A percentile compares a stretch with the other conserved stretches of the same genome.
phyloP scores from a whole-genome alignment of 1,140 invertebrate genomes.

The Fopius arisanus region DNA sequence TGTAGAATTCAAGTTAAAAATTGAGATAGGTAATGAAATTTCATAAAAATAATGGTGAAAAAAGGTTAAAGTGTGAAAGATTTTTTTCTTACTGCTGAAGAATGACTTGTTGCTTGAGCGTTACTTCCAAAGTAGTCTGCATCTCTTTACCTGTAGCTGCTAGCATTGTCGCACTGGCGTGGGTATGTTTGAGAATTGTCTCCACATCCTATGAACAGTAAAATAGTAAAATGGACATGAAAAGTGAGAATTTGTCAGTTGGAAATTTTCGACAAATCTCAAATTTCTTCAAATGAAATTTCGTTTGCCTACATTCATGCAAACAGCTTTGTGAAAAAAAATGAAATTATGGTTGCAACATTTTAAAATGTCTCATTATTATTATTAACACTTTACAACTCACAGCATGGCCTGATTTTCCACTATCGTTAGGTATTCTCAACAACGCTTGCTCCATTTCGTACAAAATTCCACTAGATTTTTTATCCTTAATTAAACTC shows the following conservation, averaged over 20 bases:
- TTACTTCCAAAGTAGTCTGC: constrained; percentile 25
- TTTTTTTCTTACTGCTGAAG: constrained; percentile 38
- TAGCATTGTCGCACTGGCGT: constrained; percentile 31
- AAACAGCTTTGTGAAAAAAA: not conserved
- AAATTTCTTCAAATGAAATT: not conserved
- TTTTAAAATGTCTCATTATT: not conserved
- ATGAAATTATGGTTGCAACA: not conserved
- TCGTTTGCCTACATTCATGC: not conserved
- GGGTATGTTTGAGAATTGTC: constrained; percentile 25
- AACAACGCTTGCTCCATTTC: constrained; percentile 43
- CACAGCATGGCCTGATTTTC: constrained; percentile 31
- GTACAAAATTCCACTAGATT: constrained; percentile 40
- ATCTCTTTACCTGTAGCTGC: constrained; percentile 38
- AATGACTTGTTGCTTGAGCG: constrained; percentile 33
- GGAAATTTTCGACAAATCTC: not conserved
- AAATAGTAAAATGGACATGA: not conserved
- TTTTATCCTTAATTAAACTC: constrained; percentile 38
- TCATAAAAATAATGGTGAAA: no score
- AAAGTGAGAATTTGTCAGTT: not conserved
- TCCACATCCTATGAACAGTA: constrained; percentile 35
- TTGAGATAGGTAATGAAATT: no score
- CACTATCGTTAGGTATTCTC: constrained; percentile 34
- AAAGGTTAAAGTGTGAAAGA: not conserved
- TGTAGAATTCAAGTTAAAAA: no score
- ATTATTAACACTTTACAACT: not conserved